phyloP scores from a whole-genome alignment of 2,113 vertebrate genomes.

The Ursus arctos region DNA sequence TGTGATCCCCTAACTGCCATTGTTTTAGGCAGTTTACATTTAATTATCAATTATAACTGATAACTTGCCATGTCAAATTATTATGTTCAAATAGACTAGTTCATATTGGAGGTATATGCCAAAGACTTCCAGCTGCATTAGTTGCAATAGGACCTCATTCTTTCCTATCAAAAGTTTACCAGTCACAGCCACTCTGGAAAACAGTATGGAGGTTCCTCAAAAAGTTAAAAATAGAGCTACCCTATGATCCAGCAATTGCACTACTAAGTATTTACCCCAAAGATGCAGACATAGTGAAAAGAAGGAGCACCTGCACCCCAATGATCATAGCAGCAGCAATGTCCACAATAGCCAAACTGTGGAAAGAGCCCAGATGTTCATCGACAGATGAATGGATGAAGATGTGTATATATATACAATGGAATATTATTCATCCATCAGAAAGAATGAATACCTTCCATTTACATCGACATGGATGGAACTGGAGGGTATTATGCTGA shows the following conservation, averaged over 20 bases:
- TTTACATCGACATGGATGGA: too few species aligned
- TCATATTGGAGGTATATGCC: not conserved
- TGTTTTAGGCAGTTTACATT: slow-evolving; percentile 2
- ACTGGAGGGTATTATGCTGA: too few species aligned
- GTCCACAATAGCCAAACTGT: not conserved
- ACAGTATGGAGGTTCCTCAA: not conserved
- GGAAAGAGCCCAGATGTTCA: too few species aligned
- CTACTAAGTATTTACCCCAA: not conserved
- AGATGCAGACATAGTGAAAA: not conserved
- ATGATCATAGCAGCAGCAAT: not conserved
- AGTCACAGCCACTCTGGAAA: not conserved
- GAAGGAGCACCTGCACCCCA: not conserved
- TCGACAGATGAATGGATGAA: too few species aligned
- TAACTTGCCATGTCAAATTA: not conserved
- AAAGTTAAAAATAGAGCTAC: not conserved
- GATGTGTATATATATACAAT: too few species aligned
- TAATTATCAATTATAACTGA: not conserved
- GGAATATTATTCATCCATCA: too few species aligned
- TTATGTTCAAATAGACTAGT: slow-evolving; percentile 35
- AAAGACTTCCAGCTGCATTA: not conserved
- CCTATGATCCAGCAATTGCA: not conserved
- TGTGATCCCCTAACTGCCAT: not conserved
- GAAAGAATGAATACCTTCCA: too few species aligned
- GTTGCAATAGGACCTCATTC: slow-evolving; percentile 1
- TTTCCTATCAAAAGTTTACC: not conserved